These are phyloP conservation scores for Medauroidea extradentata DNA, from an alignment of 1,140 invertebrate species.

Conservation along the genomic window DNA sequence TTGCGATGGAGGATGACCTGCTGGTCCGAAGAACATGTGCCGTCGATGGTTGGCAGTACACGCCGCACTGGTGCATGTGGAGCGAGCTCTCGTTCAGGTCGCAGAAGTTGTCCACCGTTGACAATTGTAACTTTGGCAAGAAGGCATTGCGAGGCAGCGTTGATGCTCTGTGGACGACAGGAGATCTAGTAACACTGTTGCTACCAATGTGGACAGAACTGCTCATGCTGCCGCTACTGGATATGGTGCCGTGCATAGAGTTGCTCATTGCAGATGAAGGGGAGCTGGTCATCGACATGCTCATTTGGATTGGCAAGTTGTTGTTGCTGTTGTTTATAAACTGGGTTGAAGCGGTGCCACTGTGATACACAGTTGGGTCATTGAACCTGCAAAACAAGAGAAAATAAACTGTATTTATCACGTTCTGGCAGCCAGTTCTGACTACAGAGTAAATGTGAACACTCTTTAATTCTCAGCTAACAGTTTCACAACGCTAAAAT, in stretches of 20 bases:
- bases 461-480: too few relatives aligned
- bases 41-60: not conserved
- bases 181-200: slow-evolving; percentile 41
- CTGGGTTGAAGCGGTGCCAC: not conserved
- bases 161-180: slow-evolving; percentile 56
- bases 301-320: not conserved
- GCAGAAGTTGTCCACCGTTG: slow-evolving; percentile 16
- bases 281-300: not conserved
- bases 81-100: not conserved
- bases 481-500: too few relatives aligned
- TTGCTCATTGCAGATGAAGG: not conserved
- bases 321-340: not conserved
- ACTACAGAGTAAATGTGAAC: too few relatives aligned
- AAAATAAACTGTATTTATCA: too few relatives aligned
- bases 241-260: not conserved
- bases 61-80: not conserved
- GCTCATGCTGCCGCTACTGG: not conserved
- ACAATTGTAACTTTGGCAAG: slow-evolving; percentile 43
- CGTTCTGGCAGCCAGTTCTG: too few relatives aligned
- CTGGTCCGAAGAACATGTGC: not conserved
- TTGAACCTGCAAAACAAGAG: slow-evolving; percentile 34
- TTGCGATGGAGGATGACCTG: slow-evolving; percentile 4
- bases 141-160: slow-evolving; percentile 68
- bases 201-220: slow-evolving; percentile 5
- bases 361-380: slow-evolving; percentile 37